phyloP scores from a whole-genome alignment of 2,113 vertebrate genomes.

The Caranx melampygus region DNA sequence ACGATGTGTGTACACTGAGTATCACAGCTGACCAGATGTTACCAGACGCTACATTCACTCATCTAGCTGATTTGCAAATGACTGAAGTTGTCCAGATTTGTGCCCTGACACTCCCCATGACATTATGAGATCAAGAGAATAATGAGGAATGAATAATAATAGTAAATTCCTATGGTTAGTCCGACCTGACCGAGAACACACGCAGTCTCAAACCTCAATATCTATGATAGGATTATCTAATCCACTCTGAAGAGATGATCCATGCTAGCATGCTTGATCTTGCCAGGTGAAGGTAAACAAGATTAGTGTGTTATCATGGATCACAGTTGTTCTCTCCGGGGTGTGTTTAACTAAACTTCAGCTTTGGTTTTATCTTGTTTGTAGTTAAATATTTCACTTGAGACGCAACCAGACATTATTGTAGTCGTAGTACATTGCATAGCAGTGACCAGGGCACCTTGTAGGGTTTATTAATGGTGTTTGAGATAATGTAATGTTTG shows the following conservation, averaged over 20 bases:
- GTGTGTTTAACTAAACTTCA: background rate
- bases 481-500: slow-evolving; percentile 7
- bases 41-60: no score
- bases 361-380: slow-evolving; percentile 14
- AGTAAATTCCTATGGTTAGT: no score
- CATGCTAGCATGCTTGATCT: slow-evolving; percentile 1
- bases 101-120: no score
- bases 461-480: background rate
- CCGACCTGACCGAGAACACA: slow-evolving; percentile 3
- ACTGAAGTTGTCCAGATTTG: no score
- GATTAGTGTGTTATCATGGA: slow-evolving; percentile 41
- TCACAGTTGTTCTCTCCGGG: slow-evolving; percentile 1
- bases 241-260: background rate
- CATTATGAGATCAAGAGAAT: no score
- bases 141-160: no score
- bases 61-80: no score
- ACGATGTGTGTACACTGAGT: no score
- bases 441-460: background rate
- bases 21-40: no score
- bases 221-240: slow-evolving; percentile 37
- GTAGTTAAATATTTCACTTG: background rate
- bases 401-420: background rate
- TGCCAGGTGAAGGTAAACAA: slow-evolving; percentile 22
- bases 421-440: background rate
- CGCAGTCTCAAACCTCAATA: background rate